Evolutionary conservation across 2,888 invertebrate species (phyloP).

Genomic region (Spilarctia lutea): DNA sequence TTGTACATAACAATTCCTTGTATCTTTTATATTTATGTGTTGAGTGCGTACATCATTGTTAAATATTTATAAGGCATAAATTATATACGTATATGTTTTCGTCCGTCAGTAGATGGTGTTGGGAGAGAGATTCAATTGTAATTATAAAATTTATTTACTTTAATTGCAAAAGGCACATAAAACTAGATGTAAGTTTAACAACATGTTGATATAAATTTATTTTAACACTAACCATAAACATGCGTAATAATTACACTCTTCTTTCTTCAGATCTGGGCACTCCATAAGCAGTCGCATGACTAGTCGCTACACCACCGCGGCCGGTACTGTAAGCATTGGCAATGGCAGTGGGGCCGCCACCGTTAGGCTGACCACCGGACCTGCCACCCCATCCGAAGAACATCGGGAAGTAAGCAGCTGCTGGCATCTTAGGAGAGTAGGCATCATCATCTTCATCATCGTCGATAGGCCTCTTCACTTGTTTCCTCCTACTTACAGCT

Average conservation of each 20-base stretch:
- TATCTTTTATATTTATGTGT: too few species aligned
- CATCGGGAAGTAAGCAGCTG: constrained; percentile 89
- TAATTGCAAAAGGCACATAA: constrained; percentile 36
- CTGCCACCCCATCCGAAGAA: constrained; percentile 85
- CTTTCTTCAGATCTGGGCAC: constrained; percentile 83
- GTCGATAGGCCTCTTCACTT: constrained; percentile 70
- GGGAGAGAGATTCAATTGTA: constrained; percentile 21
- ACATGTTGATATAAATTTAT: constrained; percentile 48
- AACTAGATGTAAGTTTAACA: constrained; percentile 47
- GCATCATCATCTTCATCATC: constrained; percentile 85
- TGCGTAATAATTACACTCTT: constrained; percentile 53
- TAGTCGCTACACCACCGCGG: constrained; percentile 90
- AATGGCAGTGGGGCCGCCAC: constrained; percentile 88
- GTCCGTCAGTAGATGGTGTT: constrained; percentile 26
- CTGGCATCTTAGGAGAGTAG: constrained; percentile 77
- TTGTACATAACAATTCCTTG: too few species aligned
- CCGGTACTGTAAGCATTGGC: constrained; percentile 91
- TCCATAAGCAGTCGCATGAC: constrained; percentile 91
- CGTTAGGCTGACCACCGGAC: constrained; percentile 68
- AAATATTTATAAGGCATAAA: too few species aligned
- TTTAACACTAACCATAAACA: constrained; percentile 47
- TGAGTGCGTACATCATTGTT: too few species aligned
- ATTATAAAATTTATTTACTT: constrained; percentile 43
- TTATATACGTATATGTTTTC: not conserved
- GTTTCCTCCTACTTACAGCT: constrained; percentile 75